Conservation (phyloP, 2,113 vertebrate species). For the Scophthalmus maximus region DNA sequence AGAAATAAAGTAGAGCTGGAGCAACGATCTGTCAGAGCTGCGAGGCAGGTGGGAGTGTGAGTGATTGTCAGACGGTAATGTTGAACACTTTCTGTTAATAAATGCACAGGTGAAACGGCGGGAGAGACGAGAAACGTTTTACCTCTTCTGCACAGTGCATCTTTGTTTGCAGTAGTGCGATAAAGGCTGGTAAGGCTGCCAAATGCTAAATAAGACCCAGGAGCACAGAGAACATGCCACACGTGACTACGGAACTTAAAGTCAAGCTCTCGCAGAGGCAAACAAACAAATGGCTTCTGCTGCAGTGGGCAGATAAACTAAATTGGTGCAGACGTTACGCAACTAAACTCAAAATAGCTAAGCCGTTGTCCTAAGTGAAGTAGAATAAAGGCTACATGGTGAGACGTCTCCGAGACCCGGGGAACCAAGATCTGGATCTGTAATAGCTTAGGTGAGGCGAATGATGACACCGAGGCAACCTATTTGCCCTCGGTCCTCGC, state of each 20-base stretch:
- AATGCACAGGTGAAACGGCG: slow-evolving; percentile 28
- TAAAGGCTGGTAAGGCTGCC: slow-evolving; percentile 9
- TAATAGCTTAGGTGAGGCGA: not conserved
- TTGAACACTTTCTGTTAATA: slow-evolving; percentile 17
- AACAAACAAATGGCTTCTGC: not conserved
- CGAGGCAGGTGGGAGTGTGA: not conserved
- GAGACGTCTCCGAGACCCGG: not conserved
- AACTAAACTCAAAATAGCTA: not conserved
- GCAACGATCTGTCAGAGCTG: not conserved
- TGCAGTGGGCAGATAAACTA: not conserved
- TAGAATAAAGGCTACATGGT: not conserved
- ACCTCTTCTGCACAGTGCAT: slow-evolving; percentile 15
- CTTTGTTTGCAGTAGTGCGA: slow-evolving; percentile 9
- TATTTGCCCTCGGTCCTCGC: not conserved
- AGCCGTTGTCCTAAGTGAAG: not conserved
- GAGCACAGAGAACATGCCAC: not conserved
- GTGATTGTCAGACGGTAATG: not conserved
- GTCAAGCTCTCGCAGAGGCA: not conserved
- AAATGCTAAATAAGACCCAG: not conserved
- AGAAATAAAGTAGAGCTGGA: not conserved
- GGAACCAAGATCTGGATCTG: too few species aligned
- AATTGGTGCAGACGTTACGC: not conserved
- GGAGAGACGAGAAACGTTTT: slow-evolving; percentile 15
- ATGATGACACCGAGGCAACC: too few species aligned
- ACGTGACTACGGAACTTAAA: not conserved